A percentile compares a stretch with the other conserved stretches of the same genome.
phyloP scores from a whole-genome alignment of 2,113 vertebrate species.

The Loxodonta africana region DNA sequence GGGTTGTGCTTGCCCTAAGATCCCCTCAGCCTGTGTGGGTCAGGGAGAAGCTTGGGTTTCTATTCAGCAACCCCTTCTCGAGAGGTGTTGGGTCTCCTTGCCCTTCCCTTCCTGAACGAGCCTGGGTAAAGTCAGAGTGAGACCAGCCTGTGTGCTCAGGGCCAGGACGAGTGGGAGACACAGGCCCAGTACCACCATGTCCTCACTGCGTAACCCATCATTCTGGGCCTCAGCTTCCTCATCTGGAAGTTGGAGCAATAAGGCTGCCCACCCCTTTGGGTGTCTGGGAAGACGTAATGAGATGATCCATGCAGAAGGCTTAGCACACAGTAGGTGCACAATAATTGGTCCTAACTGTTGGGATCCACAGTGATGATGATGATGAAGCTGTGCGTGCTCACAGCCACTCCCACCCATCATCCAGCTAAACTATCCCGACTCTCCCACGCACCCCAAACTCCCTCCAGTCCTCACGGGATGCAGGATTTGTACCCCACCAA shows the following conservation, averaged over 20 bases:
- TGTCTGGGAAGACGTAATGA: too few relatives aligned
- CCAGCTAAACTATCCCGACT: neutral
- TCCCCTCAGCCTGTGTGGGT: neutral
- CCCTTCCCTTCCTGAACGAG: too few relatives aligned
- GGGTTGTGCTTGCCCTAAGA: neutral
- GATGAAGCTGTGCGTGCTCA: rapidly evolving
- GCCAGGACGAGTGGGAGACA: neutral
- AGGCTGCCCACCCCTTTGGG: neutral
- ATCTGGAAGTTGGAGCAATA: neutral
- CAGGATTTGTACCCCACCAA: neutral
- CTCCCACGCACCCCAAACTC: neutral
- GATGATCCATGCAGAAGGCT: neutral
- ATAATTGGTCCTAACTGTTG: neutral
- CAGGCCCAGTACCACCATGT: neutral
- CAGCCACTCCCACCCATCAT: neutral
- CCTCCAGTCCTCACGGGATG: rapidly evolving
- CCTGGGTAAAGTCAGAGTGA: neutral
- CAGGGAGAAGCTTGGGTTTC: neutral
- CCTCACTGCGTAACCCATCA: neutral
- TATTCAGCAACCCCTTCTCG: neutral
- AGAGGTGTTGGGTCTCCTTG: rapidly evolving
- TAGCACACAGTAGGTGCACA: rapidly evolving
- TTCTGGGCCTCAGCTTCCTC: neutral
- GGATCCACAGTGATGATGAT: neutral
- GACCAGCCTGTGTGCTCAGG: neutral